Conservation (phyloP, 2,113 vertebrate species). For the Martes martes region DNA sequence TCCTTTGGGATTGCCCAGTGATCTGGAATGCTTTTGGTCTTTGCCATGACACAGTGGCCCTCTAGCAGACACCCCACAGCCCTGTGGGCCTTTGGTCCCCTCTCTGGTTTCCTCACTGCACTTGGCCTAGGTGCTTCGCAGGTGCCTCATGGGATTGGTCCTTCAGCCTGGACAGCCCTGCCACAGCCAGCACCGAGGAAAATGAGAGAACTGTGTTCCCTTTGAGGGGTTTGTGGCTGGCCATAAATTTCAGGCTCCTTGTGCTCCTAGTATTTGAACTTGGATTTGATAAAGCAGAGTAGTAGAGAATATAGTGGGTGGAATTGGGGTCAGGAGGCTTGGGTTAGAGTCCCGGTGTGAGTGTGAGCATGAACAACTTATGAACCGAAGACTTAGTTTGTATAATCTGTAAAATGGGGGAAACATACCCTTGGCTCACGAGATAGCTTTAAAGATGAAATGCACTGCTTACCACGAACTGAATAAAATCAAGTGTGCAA, state of each 20-base stretch:
- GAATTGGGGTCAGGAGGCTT: not conserved
- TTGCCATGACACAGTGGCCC: not conserved
- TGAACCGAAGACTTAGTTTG: not conserved
- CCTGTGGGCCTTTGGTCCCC: not conserved
- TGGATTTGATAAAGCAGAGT: not conserved
- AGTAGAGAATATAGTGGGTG: not conserved
- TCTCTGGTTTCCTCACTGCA: not conserved
- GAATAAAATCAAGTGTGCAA: not conserved
- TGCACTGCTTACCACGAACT: not conserved
- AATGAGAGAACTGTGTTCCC: not conserved
- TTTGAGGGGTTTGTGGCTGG: not conserved
- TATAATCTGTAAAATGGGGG: not conserved
- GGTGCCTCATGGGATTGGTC: not conserved
- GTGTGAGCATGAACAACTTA: not conserved
- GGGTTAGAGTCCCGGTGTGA: not conserved
- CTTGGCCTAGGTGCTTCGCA: not conserved
- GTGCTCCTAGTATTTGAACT: not conserved
- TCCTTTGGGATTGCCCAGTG: not conserved
- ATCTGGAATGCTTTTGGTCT: not conserved
- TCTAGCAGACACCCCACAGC: not conserved
- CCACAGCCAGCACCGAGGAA: not conserved
- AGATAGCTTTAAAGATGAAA: conserved; percentile 7
- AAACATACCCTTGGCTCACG: not conserved
- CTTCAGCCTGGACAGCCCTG: not conserved
- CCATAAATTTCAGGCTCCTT: not conserved